These are phyloP conservation scores for Pristionchus maxplancki DNA, from an alignment of 2,888 invertebrate genomes.

Conservation along the genomic window DNA sequence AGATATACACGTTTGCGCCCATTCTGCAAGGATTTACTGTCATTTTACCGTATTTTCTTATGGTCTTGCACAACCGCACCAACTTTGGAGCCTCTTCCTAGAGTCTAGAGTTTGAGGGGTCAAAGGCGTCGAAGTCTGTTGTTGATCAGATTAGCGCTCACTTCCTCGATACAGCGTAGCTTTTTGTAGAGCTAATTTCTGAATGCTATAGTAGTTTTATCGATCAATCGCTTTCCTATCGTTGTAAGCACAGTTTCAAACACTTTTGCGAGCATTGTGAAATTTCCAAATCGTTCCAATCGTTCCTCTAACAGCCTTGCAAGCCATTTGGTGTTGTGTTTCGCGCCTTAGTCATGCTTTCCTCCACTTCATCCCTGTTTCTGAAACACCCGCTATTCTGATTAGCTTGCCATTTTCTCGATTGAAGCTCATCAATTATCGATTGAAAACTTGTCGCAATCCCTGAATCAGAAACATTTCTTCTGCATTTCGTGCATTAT, in stretches of 20 bases:
- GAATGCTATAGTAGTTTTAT: neutral
- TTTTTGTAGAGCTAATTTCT: neutral
- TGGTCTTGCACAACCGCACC: neutral
- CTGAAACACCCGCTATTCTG: neutral
- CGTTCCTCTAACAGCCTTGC: neutral
- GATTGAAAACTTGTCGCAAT: neutral
- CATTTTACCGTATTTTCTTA: neutral
- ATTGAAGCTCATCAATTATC: neutral
- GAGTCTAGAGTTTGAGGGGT: neutral
- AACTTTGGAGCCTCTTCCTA: neutral
- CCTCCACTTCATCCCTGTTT: neutral
- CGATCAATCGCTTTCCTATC: neutral
- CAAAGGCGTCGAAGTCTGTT: neutral
- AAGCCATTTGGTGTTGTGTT: neutral
- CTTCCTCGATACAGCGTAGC: neutral
- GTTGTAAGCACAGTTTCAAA: neutral
- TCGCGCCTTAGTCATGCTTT: constrained; percentile 17
- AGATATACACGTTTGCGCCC: neutral
- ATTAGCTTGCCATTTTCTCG: neutral
- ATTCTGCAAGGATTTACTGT: neutral
- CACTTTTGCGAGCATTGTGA: neutral
- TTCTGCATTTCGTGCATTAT: neutral
- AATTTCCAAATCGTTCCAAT: neutral
- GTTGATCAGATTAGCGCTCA: neutral
- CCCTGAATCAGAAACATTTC: too few relatives aligned